These are phyloP conservation scores for Drosophila funebris DNA, from an alignment of 1,140 invertebrate species.

Conservation along the genomic window DNA sequence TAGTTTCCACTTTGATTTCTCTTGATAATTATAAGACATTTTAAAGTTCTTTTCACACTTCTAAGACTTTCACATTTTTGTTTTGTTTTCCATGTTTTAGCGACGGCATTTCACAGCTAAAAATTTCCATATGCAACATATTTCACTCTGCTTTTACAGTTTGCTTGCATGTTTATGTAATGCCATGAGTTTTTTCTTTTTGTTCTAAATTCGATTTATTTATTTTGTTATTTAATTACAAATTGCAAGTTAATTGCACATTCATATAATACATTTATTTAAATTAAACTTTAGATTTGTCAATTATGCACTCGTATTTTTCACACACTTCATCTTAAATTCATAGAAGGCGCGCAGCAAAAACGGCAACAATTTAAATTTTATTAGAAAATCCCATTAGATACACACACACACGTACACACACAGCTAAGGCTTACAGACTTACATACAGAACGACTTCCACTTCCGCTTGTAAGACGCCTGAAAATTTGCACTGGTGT, in stretches of 20 bases:
- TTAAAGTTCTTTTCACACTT: background rate
- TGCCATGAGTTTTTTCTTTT: background rate
- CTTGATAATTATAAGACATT: too few species aligned
- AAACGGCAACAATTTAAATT: conserved; percentile 75
- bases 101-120: conserved; percentile 30
- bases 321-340: conserved; percentile 61
- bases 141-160: background rate
- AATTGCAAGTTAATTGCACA: conserved; percentile 8
- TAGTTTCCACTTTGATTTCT: too few species aligned
- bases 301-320: conserved; percentile 49
- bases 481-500: conserved; percentile 35
- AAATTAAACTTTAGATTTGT: background rate
- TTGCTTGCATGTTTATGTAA: background rate
- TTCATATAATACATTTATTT: background rate
- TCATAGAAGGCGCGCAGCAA: conserved; percentile 46
- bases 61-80: background rate
- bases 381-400: conserved; percentile 82
- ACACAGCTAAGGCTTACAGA: background rate
- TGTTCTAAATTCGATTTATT: background rate
- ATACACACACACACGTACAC: conserved; percentile 33
- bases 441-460: conserved; percentile 49
- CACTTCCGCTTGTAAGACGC: conserved; percentile 61
- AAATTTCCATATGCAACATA: background rate
- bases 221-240: background rate
- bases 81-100: conserved; percentile 2